Conservation (phyloP, 2,113 vertebrate species). For the Etheostoma cragini region DNA sequence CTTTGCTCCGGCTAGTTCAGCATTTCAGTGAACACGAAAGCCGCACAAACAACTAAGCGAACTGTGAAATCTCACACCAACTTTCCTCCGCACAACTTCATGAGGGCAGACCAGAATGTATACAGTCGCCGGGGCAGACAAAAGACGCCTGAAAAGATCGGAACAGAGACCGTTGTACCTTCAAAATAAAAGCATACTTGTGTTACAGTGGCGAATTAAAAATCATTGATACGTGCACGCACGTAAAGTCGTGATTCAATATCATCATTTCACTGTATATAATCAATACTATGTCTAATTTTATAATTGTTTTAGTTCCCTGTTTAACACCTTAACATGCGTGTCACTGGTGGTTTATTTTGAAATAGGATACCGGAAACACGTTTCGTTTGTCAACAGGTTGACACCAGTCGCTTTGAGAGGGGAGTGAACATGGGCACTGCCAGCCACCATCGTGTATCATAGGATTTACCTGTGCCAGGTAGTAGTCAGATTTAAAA, state of each 20-base stretch:
- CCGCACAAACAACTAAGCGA: conserved; percentile 11
- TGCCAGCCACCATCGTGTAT: not conserved
- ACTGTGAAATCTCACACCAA: conserved; percentile 16
- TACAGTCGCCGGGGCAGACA: not conserved
- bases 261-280: not conserved
- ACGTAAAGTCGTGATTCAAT: accelerated
- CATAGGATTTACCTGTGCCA: conserved; percentile 24
- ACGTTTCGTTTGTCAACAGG: accelerated
- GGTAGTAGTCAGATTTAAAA: not conserved
- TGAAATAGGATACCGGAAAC: conserved; percentile 20
- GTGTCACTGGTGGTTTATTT: conserved; percentile 1
- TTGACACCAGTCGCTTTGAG: not conserved
- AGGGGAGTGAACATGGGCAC: conserved; percentile 28
- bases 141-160: not conserved
- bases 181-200: conserved; percentile 34
- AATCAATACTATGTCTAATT: accelerated
- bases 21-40: not conserved
- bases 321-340: accelerated
- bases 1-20: not conserved
- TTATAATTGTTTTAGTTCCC: accelerated
- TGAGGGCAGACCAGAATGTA: not conserved
- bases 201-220: not conserved
- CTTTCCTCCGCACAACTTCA: not conserved
- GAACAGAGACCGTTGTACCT: not conserved
- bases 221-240: too few relatives aligned